A percentile compares a stretch with the other conserved stretches of the same genome.
Evolutionary conservation across 2,888 invertebrate species (phyloP).

Genomic region (Lasioglossum pauxillum): DNA sequence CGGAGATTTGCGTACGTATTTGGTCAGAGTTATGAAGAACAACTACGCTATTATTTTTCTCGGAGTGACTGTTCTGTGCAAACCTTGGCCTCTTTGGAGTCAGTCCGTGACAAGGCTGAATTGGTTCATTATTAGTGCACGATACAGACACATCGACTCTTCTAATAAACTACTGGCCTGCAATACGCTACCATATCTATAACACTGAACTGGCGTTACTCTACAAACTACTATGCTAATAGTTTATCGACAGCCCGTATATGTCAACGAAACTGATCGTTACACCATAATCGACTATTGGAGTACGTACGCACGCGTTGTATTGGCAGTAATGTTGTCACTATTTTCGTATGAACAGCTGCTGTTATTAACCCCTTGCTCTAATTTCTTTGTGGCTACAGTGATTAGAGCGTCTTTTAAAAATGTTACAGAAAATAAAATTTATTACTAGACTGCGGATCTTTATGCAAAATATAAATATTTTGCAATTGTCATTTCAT

Average conservation of each 20-base stretch:
- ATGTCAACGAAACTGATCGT: background rate
- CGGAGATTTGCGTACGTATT: background rate
- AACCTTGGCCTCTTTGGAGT: slow-evolving; percentile 21
- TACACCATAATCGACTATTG: background rate
- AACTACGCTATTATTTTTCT: background rate
- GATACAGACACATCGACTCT: background rate
- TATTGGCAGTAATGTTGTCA: background rate
- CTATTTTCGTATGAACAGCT: background rate
- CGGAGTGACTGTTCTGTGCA: background rate
- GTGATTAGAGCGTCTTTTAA: background rate
- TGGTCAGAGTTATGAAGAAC: too few relatives aligned
- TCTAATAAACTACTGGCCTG: background rate
- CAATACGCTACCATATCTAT: background rate
- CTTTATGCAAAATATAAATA: too few relatives aligned
- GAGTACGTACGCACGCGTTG: background rate
- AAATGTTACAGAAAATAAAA: too few relatives aligned
- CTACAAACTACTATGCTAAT: slow-evolving; percentile 23
- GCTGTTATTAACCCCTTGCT: background rate
- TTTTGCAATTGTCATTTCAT: too few relatives aligned
- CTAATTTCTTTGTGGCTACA: background rate
- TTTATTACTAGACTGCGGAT: too few relatives aligned
- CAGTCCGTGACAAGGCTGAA: background rate
- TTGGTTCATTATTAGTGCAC: slow-evolving; percentile 9
- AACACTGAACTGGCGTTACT: background rate
- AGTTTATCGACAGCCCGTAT: background rate